Evolutionary conservation across 2,113 vertebrate genomes (phyloP).

Genomic region (Orthochromis indermauri): DNA sequence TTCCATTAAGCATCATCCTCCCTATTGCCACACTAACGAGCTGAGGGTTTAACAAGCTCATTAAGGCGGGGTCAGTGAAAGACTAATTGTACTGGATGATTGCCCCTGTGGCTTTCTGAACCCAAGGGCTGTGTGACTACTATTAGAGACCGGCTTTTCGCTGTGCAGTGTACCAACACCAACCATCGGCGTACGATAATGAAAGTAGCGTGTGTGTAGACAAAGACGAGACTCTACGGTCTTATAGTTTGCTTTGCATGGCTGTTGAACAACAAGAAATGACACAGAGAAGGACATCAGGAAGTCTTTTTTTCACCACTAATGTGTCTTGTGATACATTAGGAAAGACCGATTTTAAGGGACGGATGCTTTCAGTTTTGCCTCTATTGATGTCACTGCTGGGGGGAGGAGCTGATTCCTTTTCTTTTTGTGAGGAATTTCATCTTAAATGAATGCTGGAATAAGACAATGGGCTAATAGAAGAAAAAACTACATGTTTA

Average conservation of each 20-base stretch:
- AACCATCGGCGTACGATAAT: background rate
- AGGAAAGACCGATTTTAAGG: background rate
- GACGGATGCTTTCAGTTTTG: background rate
- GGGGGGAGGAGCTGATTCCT: background rate
- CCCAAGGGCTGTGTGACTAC: constrained; percentile 23
- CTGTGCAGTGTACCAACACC: background rate
- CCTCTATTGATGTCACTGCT: background rate
- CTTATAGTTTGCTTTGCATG: background rate
- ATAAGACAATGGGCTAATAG: background rate
- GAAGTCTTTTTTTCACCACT: background rate
- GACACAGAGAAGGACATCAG: background rate
- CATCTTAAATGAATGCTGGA: background rate
- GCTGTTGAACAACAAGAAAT: background rate
- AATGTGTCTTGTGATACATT: background rate
- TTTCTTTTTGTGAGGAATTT: background rate
- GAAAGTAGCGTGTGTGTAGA: background rate
- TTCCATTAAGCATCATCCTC: constrained; percentile 21
- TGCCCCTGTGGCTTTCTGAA: constrained; percentile 24
- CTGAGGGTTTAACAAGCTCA: constrained; percentile 41
- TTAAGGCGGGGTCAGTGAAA: constrained; percentile 26
- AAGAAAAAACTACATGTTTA: background rate
- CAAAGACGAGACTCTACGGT: background rate
- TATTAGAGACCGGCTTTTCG: background rate
- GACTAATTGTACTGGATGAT: constrained; percentile 43
- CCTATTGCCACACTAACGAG: constrained; percentile 22